These are phyloP conservation scores for Alcedo quadribrachys DNA, from an alignment of 2,797 vertebrate species.

Conservation along the genomic window DNA sequence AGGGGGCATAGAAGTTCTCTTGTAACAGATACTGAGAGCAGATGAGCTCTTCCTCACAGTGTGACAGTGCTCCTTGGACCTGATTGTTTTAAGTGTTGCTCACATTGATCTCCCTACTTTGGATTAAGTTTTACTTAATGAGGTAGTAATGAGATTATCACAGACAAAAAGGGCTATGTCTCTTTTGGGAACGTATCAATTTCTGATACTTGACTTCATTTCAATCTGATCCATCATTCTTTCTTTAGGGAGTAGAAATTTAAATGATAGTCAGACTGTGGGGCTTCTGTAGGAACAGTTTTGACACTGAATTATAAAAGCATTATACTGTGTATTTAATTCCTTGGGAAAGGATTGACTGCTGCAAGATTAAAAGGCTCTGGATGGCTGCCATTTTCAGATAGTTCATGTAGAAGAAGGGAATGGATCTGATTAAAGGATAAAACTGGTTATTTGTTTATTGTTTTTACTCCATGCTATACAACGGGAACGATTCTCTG, in stretches of 20 bases:
- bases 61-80: background rate
- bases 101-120: slow-evolving; percentile 50
- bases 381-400: slow-evolving; percentile 39
- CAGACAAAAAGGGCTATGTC: background rate
- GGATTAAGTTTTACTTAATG: slow-evolving; percentile 54
- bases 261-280: background rate
- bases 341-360: background rate
- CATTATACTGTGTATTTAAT: background rate
- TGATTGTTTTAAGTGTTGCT: slow-evolving; percentile 41
- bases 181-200: background rate
- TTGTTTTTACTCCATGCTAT: background rate
- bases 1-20: background rate
- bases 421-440: slow-evolving; percentile 37
- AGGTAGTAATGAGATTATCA: slow-evolving; percentile 37
- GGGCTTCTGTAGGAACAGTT: slow-evolving; percentile 3
- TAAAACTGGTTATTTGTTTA: slow-evolving; percentile 16
- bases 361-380: background rate
- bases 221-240: background rate
- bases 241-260: slow-evolving; percentile 26
- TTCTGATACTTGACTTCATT: slow-evolving; percentile 16
- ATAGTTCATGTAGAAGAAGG: background rate
- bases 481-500: background rate
- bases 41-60: background rate
- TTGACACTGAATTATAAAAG: background rate
- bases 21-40: background rate